phyloP scores from a whole-genome alignment of 2,797 vertebrate species.

The Periophthalmus magnuspinnatus region DNA sequence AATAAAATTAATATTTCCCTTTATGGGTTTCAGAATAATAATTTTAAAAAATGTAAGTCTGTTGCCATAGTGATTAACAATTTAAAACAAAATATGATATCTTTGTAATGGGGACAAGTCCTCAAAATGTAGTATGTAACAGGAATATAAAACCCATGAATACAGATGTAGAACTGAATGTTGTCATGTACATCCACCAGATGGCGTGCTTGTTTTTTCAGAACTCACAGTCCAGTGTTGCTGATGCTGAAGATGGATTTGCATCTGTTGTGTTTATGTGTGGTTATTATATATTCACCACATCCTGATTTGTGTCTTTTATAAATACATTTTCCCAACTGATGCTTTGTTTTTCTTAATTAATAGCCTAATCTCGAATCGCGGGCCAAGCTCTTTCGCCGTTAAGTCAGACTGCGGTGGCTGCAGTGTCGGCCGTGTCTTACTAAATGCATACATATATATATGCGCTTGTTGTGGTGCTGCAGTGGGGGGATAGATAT shows the following conservation, averaged over 20 bases:
- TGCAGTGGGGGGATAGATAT: constrained; percentile 10
- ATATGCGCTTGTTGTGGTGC: constrained; percentile 1
- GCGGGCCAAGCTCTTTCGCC: background rate
- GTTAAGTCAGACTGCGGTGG: background rate
- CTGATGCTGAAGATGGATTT: background rate
- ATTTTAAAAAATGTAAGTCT: no score
- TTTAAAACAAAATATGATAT: no score
- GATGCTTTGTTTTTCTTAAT: background rate
- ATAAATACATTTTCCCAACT: background rate
- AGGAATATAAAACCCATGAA: no score
- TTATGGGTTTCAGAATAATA: no score
- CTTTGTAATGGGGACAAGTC: no score
- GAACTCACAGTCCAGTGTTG: background rate
- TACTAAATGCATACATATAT: background rate
- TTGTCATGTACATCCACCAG: background rate
- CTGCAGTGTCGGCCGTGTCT: background rate
- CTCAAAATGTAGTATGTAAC: no score
- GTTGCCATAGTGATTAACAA: no score
- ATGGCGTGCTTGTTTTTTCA: constrained; percentile 34
- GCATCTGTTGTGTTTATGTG: background rate
- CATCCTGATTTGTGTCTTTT: background rate
- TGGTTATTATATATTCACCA: background rate
- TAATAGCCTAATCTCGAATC: background rate
- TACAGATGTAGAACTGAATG: background rate
- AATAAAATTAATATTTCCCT: no score